phyloP scores from a whole-genome alignment of 2,888 invertebrate species.

The Cerastis leucographa region DNA sequence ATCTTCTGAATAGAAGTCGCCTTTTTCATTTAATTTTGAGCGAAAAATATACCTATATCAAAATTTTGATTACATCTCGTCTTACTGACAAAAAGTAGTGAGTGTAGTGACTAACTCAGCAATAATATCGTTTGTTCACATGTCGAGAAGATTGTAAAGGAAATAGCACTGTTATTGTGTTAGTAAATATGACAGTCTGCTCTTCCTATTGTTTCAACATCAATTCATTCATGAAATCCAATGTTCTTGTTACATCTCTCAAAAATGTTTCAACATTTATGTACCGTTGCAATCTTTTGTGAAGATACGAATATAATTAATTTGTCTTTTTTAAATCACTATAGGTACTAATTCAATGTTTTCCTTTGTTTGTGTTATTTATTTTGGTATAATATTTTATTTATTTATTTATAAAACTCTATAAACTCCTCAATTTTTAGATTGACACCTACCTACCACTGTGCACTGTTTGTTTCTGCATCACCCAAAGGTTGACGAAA shows the following conservation, averaged over 20 bases:
- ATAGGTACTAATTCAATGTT: background rate
- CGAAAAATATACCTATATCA: background rate
- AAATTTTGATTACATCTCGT: background rate
- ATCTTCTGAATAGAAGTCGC: background rate
- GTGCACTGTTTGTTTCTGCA: too few relatives aligned
- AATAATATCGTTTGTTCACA: constrained; percentile 1
- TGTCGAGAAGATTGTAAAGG: constrained; percentile 6
- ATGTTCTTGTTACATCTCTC: background rate
- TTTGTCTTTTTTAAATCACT: background rate
- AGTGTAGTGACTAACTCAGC: background rate
- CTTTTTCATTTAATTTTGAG: background rate
- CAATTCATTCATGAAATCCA: constrained; percentile 35
- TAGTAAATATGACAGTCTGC: constrained; percentile 26
- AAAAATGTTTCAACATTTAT: background rate
- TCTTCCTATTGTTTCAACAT: constrained; percentile 19
- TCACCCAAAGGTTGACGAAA: too few relatives aligned
- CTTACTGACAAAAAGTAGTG: too few relatives aligned
- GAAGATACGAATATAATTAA: background rate
- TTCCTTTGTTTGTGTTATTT: background rate
- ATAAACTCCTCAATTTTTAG: background rate
- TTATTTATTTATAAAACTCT: too few relatives aligned
- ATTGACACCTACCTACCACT: background rate
- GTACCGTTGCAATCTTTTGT: background rate
- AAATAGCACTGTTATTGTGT: constrained; percentile 24
- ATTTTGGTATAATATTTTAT: background rate